A percentile compares a stretch with the other conserved stretches of the same genome.
phyloP scores from a whole-genome alignment of 1,140 invertebrate genomes.

The Apis mellifera region Amel_HAv3.1 CM009931.2:2926501-2927000 shows the following conservation, averaged over 20 bases:
- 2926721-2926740: background rate
- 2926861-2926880: slow-evolving; percentile 54
- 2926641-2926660: slow-evolving; percentile 12
- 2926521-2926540: too few species aligned
- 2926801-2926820: slow-evolving; percentile 65
- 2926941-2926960: slow-evolving; percentile 10
- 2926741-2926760: background rate
- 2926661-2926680: background rate
- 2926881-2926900: slow-evolving; percentile 27
- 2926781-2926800: background rate
- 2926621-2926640: slow-evolving; percentile 3
- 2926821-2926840: slow-evolving; percentile 61
- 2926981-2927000: too few species aligned
- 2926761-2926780: slow-evolving; percentile 30
- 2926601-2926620: background rate
- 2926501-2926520: too few species aligned
- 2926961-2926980: too few species aligned
- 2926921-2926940: slow-evolving; percentile 31
- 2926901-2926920: background rate
- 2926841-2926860: slow-evolving; percentile 64
- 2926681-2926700: slow-evolving; percentile 6
- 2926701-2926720: background rate
- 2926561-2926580: too few species aligned
- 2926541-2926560: too few species aligned
- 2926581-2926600: too few species aligned